These are phyloP conservation scores for Anguilla japonica DNA, from an alignment of 2,113 vertebrate genomes.

Conservation along the genomic window DNA sequence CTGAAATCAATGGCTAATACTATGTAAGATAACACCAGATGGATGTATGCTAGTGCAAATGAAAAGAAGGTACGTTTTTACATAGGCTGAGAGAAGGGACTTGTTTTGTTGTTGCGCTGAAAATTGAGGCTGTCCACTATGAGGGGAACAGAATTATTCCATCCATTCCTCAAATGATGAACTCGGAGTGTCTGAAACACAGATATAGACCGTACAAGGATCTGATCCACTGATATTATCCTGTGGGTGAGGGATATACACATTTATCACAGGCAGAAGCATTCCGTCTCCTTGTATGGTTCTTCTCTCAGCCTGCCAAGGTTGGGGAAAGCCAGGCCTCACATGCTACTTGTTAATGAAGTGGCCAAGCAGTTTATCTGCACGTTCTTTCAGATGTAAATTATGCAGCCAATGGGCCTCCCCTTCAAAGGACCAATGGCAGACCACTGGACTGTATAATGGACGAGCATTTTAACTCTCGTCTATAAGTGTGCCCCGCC, in stretches of 20 bases:
- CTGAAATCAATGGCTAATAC: neutral
- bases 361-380: neutral
- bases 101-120: neutral
- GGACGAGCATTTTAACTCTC: neutral
- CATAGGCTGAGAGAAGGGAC: neutral
- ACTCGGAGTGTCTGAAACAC: constrained; percentile 41
- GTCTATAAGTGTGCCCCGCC: neutral
- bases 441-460: constrained; percentile 8
- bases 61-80: neutral
- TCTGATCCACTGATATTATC: constrained; percentile 56
- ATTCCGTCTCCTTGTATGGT: constrained; percentile 32
- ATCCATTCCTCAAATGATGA: constrained; percentile 26
- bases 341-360: constrained; percentile 5
- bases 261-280: neutral
- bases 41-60: neutral
- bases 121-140: neutral
- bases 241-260: constrained; percentile 12
- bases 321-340: neutral
- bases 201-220: constrained; percentile 65
- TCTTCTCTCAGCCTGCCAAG: constrained; percentile 7
- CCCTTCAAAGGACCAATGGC: constrained; percentile 4
- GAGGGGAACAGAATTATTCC: neutral
- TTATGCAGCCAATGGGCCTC: neutral
- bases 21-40: neutral
- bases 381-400: constrained; percentile 13